Percentiles rank a stretch among this genome's conserved stretches.
Evolutionary conservation across 2,797 vertebrate genomes (phyloP).

Genomic region (Fratercula arctica): DNA sequence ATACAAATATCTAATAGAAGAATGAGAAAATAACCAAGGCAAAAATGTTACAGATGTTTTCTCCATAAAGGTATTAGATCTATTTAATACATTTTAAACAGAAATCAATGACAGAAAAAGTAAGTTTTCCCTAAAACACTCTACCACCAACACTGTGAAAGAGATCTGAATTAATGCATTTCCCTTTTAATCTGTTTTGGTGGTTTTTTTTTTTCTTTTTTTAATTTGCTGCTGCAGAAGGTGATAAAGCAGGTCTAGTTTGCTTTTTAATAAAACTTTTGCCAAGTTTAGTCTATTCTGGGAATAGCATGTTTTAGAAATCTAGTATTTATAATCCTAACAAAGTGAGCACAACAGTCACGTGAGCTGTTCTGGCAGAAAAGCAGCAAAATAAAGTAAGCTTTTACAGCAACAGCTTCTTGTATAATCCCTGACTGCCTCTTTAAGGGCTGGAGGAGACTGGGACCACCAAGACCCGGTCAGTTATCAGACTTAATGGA

Average conservation of each 20-base stretch:
- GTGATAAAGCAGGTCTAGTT: neutral
- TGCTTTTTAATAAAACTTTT: slow-evolving; percentile 6
- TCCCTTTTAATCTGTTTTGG: neutral
- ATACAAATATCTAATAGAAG: neutral
- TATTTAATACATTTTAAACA: neutral
- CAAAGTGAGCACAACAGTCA: neutral
- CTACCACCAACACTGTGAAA: neutral
- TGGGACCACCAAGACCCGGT: neutral
- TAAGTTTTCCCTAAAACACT: neutral
- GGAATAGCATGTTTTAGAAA: neutral
- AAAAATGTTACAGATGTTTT: neutral
- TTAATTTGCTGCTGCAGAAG: neutral
- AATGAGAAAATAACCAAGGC: neutral
- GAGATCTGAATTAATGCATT: neutral
- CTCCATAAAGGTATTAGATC: neutral
- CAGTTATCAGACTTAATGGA: neutral
- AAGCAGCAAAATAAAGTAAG: neutral
- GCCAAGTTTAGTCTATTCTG: neutral
- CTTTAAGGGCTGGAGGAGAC: neutral
- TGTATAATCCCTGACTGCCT: neutral
- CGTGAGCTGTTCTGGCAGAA: neutral
- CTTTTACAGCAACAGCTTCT: neutral
- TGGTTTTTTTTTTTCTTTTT: neutral
- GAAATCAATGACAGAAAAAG: neutral
- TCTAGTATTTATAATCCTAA: neutral